Evolutionary conservation across 2,113 vertebrate genomes (phyloP).

Genomic region (Motacilla tschutschensis): DNA sequence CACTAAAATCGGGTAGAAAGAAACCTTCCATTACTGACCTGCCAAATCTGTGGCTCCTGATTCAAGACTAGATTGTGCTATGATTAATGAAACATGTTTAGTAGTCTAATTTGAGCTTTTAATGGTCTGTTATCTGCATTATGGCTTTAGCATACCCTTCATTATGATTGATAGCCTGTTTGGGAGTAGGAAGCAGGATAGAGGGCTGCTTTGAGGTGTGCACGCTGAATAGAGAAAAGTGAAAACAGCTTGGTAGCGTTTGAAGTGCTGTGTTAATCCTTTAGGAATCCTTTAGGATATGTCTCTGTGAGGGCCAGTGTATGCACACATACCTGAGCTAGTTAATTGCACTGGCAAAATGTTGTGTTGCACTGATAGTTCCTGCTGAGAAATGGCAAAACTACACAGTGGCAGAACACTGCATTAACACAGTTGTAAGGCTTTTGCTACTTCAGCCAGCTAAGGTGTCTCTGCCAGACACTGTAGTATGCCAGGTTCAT

Average conservation of each 20-base stretch:
- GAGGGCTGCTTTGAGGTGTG: neutral
- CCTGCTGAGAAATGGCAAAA: neutral
- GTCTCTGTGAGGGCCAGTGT: neutral
- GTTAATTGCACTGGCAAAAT: neutral
- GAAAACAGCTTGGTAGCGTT: neutral
- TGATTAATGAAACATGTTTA: constrained; percentile 63
- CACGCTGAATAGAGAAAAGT: neutral
- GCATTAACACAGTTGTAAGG: neutral
- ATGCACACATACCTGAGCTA: neutral
- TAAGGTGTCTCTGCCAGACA: neutral
- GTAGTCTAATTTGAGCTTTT: constrained; percentile 50
- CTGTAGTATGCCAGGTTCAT: neutral
- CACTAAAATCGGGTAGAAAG: neutral
- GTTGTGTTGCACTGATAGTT: neutral
- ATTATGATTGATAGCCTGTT: constrained; percentile 40
- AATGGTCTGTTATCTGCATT: constrained; percentile 45
- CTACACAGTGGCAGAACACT: neutral
- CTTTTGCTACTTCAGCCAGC: neutral
- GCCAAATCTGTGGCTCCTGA: neutral
- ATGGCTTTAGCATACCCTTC: constrained; percentile 11
- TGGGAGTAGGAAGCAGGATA: neutral
- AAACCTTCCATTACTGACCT: neutral
- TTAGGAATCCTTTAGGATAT: neutral
- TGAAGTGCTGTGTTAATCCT: neutral
- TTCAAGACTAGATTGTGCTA: constrained; percentile 26